Conservation (phyloP, 2,797 vertebrate genomes). For the Spinus olivaceus region DNA sequence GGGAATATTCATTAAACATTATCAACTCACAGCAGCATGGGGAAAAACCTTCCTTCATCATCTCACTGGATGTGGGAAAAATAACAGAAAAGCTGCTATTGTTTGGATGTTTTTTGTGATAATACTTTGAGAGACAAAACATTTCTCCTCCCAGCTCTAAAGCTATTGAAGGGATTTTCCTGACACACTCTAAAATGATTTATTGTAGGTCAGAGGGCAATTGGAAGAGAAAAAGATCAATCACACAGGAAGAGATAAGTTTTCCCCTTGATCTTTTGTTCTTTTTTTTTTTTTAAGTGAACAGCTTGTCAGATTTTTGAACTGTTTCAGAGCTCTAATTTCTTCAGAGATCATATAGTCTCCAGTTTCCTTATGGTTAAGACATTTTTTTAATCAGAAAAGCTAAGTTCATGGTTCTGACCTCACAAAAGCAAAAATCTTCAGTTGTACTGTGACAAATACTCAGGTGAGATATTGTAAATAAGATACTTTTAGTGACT, state of each 20-base stretch:
- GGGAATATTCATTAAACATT: background rate
- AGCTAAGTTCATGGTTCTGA: background rate
- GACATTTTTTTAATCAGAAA: background rate
- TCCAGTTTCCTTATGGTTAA: background rate
- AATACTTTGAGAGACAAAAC: constrained; percentile 15
- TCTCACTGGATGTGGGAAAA: background rate
- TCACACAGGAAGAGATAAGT: constrained; percentile 49
- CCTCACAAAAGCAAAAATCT: background rate
- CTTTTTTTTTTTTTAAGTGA: background rate
- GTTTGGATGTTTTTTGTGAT: background rate
- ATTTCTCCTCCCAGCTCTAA: constrained; percentile 7
- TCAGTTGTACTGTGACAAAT: background rate
- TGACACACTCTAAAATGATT: constrained; percentile 45
- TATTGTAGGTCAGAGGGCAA: constrained; percentile 53
- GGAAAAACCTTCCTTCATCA: background rate
- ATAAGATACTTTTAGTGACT: background rate
- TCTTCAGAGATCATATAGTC: background rate
- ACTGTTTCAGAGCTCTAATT: background rate
- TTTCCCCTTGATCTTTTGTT: constrained; percentile 39
- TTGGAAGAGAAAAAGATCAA: constrained; percentile 40
- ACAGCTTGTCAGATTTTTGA: background rate
- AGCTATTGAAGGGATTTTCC: constrained; percentile 41
- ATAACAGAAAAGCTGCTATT: constrained; percentile 10
- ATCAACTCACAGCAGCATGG: background rate
- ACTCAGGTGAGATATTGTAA: background rate